A percentile compares a stretch with the other conserved stretches of the same genome.
phyloP scores from a whole-genome alignment of 1,140 invertebrate genomes.

The Ostrea edulis region DNA sequence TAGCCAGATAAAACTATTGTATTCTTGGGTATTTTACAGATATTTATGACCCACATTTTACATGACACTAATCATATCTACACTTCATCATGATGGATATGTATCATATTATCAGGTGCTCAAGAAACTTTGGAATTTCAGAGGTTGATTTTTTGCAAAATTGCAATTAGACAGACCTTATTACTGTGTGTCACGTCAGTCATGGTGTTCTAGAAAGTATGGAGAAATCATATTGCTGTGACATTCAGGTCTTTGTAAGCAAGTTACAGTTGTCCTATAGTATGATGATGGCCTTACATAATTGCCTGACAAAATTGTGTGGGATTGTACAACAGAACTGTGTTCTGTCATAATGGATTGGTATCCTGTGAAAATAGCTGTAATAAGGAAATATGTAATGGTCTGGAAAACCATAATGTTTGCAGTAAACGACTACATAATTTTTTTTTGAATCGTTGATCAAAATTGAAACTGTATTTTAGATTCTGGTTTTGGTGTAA shows the following conservation, averaged over 20 bases:
- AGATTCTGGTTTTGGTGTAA: constrained; percentile 17
- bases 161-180: background rate
- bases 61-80: constrained; percentile 27
- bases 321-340: background rate
- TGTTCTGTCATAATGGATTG: background rate
- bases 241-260: background rate
- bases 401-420: constrained; percentile 20
- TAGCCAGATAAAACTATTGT: constrained; percentile 15
- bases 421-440: background rate
- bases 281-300: background rate
- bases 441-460: background rate
- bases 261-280: background rate
- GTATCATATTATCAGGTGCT: constrained; percentile 2
- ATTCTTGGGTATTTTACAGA: background rate
- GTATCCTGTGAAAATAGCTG: background rate
- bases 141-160: background rate
- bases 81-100: constrained; percentile 8
- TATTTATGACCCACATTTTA: constrained; percentile 18
- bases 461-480: background rate
- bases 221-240: background rate
- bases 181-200: background rate
- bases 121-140: background rate
- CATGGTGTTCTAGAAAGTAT: background rate
- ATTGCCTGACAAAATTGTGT: background rate
- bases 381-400: constrained; percentile 9